Evolutionary conservation across 2,113 vertebrate genomes (phyloP).

Genomic region (Parus major): DNA sequence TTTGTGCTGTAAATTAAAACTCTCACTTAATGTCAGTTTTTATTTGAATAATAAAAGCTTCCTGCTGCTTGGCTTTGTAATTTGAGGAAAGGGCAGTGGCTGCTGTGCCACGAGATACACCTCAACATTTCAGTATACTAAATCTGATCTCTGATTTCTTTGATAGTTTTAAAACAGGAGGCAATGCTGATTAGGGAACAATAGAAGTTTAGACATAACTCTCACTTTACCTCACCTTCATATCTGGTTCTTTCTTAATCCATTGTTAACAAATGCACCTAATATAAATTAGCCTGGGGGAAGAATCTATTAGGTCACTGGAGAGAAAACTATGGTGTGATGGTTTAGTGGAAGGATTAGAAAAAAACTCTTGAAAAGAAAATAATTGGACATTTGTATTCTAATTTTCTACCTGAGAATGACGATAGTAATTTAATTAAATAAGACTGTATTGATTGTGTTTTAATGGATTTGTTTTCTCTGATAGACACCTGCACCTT

Average conservation of each 20-base stretch:
- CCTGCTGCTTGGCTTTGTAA: background rate
- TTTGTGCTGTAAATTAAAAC: background rate
- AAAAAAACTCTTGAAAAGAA: background rate
- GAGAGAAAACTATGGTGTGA: background rate
- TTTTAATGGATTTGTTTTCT: slow-evolving; percentile 8
- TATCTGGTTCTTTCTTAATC: background rate
- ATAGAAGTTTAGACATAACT: background rate
- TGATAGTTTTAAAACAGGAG: background rate
- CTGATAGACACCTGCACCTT: background rate
- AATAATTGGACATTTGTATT: background rate
- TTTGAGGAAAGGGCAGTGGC: background rate
- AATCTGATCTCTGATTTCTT: background rate
- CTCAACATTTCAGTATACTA: background rate
- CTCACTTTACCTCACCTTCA: background rate
- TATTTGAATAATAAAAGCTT: background rate
- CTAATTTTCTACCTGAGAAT: background rate
- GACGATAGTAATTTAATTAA: background rate
- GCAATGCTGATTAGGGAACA: background rate
- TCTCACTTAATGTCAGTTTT: background rate
- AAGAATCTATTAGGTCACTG: background rate
- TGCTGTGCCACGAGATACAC: background rate
- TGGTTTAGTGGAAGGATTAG: background rate
- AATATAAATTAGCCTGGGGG: background rate
- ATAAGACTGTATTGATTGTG: background rate
- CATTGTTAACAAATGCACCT: background rate